Percentiles rank a stretch among this genome's conserved stretches.
Conservation (phyloP, 2,113 vertebrate species). For the Romanogobio albipinnatus region DNA sequence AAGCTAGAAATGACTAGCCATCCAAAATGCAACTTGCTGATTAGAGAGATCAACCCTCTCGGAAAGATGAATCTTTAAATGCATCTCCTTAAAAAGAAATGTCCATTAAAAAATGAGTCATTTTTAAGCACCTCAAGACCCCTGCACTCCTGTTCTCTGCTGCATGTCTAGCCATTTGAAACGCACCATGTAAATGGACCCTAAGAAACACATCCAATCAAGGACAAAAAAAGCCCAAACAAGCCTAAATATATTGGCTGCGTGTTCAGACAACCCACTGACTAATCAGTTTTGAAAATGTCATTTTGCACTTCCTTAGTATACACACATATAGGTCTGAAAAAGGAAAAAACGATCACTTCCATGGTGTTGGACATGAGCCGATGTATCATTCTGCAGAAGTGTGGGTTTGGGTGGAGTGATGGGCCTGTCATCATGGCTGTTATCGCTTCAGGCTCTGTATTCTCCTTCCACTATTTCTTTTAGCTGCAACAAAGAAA, state of each 20-base stretch:
- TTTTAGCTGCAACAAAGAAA: constrained; percentile 60
- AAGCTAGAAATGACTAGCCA: not conserved
- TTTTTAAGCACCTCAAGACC: not conserved
- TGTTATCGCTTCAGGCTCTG: constrained; percentile 30
- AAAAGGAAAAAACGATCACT: not conserved
- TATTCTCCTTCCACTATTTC: constrained; percentile 48
- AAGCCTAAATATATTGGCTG: not conserved
- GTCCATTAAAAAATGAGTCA: not conserved
- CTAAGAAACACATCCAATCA: not conserved
- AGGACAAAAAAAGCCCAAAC: not conserved
- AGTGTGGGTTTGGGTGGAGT: not conserved
- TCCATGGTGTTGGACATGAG: constrained; percentile 8
- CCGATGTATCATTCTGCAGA: not conserved
- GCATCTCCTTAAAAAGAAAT: not conserved
- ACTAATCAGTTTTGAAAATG: not conserved
- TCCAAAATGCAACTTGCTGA: not conserved
- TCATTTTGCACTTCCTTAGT: not conserved
- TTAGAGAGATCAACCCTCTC: not conserved
- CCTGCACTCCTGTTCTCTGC: not conserved
- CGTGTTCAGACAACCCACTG: not conserved
- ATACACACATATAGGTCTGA: constrained; percentile 43
- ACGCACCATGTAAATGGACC: not conserved
- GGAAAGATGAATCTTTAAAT: not conserved
- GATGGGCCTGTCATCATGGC: constrained; percentile 18
- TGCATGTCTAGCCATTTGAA: not conserved